These are phyloP conservation scores for Fabriciana adippe DNA, from an alignment of 2,888 invertebrate genomes.

Conservation along the genomic window DNA sequence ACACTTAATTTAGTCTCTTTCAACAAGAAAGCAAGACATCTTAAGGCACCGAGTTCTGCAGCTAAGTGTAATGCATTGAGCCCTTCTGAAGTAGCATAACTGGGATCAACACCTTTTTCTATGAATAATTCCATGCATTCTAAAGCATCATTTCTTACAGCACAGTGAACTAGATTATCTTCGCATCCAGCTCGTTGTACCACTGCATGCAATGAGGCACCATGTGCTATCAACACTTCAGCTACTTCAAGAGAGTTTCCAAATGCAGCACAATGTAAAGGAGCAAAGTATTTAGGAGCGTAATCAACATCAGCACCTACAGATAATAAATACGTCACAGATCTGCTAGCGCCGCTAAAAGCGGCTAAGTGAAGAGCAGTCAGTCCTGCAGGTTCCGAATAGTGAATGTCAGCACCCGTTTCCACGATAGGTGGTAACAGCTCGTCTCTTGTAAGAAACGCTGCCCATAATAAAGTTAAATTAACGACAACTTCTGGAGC, in stretches of 20 bases:
- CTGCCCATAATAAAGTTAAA: conserved; percentile 87
- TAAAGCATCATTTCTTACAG: conserved; percentile 90
- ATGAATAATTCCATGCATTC: conserved; percentile 90
- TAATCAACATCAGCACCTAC: conserved; percentile 87
- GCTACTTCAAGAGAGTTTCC: conserved; percentile 92
- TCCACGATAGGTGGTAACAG: conserved; percentile 85
- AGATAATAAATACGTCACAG: conserved; percentile 86
- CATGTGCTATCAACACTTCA: conserved; percentile 87
- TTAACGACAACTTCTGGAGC: conserved; percentile 87
- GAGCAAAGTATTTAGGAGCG: conserved; percentile 87
- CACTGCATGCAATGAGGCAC: conserved; percentile 86
- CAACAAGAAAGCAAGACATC: conserved; percentile 88
- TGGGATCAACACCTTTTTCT: conserved; percentile 88
- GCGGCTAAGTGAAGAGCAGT: conserved; percentile 89
- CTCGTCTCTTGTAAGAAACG: conserved; percentile 88
- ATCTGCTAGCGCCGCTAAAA: conserved; percentile 88
- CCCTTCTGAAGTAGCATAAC: conserved; percentile 88
- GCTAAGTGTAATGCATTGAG: conserved; percentile 90
- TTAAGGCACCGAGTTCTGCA: conserved; percentile 88
- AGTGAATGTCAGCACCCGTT: conserved; percentile 86
- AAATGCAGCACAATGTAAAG: conserved; percentile 94
- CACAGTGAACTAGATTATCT: conserved; percentile 91
- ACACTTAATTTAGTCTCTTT: conserved; percentile 88
- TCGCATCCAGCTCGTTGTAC: conserved; percentile 85
- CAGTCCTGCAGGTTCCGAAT: conserved; percentile 87